Conservation (phyloP, 2,888 invertebrate species). For the Pocota personata region DNA sequence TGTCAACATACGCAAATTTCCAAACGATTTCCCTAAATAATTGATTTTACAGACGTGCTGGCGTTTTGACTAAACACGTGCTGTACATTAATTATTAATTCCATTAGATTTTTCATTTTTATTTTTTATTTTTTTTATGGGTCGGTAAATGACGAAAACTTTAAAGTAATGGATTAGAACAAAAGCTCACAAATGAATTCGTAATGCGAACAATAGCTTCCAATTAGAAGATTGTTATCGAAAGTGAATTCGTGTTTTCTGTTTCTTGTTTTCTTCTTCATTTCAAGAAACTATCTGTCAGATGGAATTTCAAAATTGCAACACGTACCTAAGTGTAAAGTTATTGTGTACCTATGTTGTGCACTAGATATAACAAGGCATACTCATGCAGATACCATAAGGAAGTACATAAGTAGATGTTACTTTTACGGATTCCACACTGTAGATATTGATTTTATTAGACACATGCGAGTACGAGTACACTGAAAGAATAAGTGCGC, state of each 20-base stretch:
- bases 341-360: too few species aligned
- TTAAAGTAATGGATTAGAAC: neutral
- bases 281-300: too few species aligned
- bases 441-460: neutral
- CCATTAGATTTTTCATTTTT: neutral
- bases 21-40: neutral
- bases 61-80: neutral
- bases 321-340: neutral
- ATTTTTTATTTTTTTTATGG: neutral
- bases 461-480: too few species aligned
- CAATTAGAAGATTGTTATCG: neutral
- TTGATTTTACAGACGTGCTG: neutral
- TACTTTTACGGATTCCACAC: neutral
- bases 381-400: too few species aligned
- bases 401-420: neutral
- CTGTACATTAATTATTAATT: constrained; percentile 1
- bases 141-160: neutral
- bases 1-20: neutral
- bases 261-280: neutral
- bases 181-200: neutral
- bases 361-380: too few species aligned
- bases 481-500: too few species aligned
- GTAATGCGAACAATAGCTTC: neutral
- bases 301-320: neutral
- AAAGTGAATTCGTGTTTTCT: neutral